Conservation (phyloP, 35 echinoderm and acorn worm genomes). For the Chiridota heheva region DNA sequence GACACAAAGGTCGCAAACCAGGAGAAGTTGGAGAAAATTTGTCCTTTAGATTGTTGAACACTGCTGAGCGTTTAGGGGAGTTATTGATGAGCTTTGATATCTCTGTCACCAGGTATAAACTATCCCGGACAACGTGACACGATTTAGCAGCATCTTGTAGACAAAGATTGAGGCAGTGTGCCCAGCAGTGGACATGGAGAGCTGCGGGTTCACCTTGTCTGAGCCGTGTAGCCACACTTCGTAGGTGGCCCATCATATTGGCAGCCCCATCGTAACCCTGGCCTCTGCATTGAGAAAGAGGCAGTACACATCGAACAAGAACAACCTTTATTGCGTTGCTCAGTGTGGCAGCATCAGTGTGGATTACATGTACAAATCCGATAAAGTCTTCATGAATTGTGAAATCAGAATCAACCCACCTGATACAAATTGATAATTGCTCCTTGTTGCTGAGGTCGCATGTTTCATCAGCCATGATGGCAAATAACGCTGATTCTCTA, state of each 20-base stretch:
- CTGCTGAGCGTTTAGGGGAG: neutral
- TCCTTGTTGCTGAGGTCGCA: conserved; percentile 20
- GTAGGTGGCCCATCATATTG: conserved; percentile 31
- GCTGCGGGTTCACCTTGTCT: conserved; percentile 17
- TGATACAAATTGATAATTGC: conserved; percentile 25
- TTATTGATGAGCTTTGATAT: conserved; percentile 39
- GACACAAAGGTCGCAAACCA: conserved; percentile 19
- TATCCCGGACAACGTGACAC: neutral
- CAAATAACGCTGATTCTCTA: neutral
- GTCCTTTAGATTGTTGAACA: neutral
- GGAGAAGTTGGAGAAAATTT: neutral
- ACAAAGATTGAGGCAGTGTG: conserved; percentile 52
- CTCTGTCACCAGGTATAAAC: neutral
- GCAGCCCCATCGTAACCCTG: conserved; percentile 50
- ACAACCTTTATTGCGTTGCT: conserved; percentile 32
- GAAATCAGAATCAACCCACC: conserved; percentile 34
- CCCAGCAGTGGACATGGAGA: conserved; percentile 46
- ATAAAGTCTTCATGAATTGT: conserved; percentile 32
- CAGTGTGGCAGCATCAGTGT: conserved; percentile 8
- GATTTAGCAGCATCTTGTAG: conserved; percentile 5
- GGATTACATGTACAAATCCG: conserved; percentile 16
- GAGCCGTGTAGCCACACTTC: conserved; percentile 18
- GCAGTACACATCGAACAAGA: conserved; percentile 21
- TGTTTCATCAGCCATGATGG: conserved; percentile 43
- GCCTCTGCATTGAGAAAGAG: conserved; percentile 30